Conservation (phyloP, 2,797 vertebrate genomes). For the Neopelma chrysocephalum region DNA sequence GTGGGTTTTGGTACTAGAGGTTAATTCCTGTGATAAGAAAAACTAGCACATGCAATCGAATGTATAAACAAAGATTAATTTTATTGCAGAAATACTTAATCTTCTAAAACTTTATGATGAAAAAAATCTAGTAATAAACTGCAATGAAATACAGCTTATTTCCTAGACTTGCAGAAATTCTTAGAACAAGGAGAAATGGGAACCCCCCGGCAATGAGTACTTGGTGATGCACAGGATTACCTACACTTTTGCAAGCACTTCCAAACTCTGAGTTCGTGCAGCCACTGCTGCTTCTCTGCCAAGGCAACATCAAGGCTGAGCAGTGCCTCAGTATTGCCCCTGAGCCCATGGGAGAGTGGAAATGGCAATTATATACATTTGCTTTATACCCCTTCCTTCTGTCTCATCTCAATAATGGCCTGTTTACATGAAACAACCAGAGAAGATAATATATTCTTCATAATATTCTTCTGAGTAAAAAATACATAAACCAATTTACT, state of each 20-base stretch:
- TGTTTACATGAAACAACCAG: not conserved
- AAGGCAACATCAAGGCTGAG: not conserved
- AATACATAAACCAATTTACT: not conserved
- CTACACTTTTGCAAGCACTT: not conserved
- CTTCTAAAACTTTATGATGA: not conserved
- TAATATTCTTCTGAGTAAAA: not conserved
- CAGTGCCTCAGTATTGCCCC: no score
- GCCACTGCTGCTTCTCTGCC: not conserved
- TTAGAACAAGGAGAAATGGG: not conserved
- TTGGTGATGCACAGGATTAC: not conserved
- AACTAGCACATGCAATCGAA: not conserved
- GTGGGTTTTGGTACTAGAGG: not conserved
- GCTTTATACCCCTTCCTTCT: not conserved
- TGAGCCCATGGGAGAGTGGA: not conserved
- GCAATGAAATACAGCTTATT: not conserved
- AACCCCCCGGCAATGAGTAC: not conserved
- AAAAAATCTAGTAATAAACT: not conserved
- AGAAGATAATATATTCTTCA: not conserved
- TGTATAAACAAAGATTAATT: not conserved
- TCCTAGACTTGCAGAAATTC: not conserved
- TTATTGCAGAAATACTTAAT: not conserved
- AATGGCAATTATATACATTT: not conserved
- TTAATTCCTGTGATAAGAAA: constrained; percentile 57
- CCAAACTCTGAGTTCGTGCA: not conserved
- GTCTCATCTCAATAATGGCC: not conserved